Percentiles rank a stretch among this genome's conserved stretches.
phyloP scores from a whole-genome alignment of 2,797 vertebrate genomes.

The Urocyon cinereoargenteus region DNA sequence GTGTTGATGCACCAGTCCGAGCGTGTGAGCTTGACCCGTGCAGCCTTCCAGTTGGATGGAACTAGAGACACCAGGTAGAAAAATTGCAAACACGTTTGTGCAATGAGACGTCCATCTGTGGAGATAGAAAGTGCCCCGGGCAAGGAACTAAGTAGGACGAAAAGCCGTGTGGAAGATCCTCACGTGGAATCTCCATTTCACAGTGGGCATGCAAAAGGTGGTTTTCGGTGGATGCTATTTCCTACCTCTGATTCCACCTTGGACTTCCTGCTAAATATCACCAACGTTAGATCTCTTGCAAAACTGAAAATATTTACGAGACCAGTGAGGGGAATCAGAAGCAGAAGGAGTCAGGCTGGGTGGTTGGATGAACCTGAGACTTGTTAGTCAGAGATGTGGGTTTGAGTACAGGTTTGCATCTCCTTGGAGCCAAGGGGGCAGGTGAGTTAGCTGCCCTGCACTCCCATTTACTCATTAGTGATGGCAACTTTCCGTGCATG shows the following conservation, averaged over 20 bases:
- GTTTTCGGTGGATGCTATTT: background rate
- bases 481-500: too few species aligned
- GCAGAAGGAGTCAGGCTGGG: too few species aligned
- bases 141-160: background rate
- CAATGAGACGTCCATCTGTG: rapidly evolving
- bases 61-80: background rate
- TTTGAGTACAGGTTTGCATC: background rate
- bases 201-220: background rate
- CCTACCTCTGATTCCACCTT: background rate
- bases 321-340: background rate
- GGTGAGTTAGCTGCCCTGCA: background rate
- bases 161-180: background rate
- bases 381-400: background rate
- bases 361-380: background rate
- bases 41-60: background rate
- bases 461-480: background rate
- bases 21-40: background rate
- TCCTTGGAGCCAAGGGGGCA: background rate
- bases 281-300: background rate
- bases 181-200: background rate
- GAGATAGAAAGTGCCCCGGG: background rate
- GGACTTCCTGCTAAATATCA: background rate
- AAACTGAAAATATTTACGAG: too few species aligned
- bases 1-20: rapidly evolving
- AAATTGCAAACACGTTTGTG: too few species aligned